Percentiles rank a stretch among this genome's conserved stretches.
Evolutionary conservation across 2,888 invertebrate species (phyloP).

Genomic region (Phalera bucephala): DNA sequence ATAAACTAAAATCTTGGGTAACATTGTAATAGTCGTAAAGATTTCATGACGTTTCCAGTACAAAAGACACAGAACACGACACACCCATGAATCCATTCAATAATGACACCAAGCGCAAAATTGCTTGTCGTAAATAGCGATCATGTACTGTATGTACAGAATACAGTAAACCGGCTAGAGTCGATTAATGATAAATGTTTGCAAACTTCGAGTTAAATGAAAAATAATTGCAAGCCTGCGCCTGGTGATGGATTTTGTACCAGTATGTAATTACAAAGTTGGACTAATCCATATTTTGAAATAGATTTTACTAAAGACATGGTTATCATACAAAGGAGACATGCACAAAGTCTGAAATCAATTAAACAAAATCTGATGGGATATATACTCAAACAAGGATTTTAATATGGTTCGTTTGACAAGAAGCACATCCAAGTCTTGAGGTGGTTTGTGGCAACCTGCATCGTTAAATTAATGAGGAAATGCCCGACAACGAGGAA

Average conservation of each 20-base stretch:
- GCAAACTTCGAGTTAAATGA: too few species aligned
- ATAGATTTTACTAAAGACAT: constrained; percentile 14
- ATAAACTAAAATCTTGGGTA: too few species aligned
- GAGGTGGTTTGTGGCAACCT: constrained; percentile 12
- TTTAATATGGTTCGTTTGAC: constrained; percentile 16
- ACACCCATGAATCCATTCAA: not conserved
- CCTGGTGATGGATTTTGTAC: constrained; percentile 8
- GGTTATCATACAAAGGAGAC: constrained; percentile 19
- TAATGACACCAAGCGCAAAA: not conserved
- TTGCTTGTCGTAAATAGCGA: not conserved
- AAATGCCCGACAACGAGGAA: constrained; percentile 22
- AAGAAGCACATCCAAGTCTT: constrained; percentile 30
- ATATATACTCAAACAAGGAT: not conserved
- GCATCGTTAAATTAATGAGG: constrained; percentile 9
- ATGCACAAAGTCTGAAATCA: constrained; percentile 16
- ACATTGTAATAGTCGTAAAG: too few species aligned
- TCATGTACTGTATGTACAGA: too few species aligned
- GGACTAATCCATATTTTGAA: constrained; percentile 3
- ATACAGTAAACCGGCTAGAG: too few species aligned
- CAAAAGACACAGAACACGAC: too few species aligned
- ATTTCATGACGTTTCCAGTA: too few species aligned
- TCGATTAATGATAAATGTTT: too few species aligned
- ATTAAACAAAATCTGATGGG: constrained; percentile 6
- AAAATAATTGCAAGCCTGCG: constrained; percentile 4
- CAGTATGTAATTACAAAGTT: not conserved